Conservation (phyloP, 2,113 vertebrate genomes). For the Empidonax alnorum region DNA sequence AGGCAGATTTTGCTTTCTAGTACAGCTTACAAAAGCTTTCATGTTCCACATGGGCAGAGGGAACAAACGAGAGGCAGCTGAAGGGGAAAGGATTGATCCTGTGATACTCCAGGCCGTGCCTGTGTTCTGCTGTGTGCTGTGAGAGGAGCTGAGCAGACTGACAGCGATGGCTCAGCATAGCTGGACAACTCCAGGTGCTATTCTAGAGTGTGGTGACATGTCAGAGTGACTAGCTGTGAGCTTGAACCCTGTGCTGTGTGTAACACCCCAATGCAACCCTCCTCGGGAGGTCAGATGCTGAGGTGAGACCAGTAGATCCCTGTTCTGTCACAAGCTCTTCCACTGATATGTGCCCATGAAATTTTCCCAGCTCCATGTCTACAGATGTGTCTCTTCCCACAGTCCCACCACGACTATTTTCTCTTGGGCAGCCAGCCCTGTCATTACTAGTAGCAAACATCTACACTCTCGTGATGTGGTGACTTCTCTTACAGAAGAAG, state of each 20-base stretch:
- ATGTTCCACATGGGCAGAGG: not conserved
- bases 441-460: not conserved
- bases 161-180: fast-evolving
- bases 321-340: not conserved
- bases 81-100: not conserved
- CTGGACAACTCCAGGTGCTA: not conserved
- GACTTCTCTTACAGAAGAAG: not conserved
- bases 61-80: not conserved
- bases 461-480: not conserved
- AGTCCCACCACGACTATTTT: not conserved
- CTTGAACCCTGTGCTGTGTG: not conserved
- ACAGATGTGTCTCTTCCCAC: not conserved
- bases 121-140: not conserved
- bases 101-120: not conserved
- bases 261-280: fast-evolving
- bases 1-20: not conserved
- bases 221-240: not conserved
- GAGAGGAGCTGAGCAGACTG: not conserved
- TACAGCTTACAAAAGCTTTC: not conserved
- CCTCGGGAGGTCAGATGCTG: not conserved
- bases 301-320: not conserved
- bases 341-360: not conserved
- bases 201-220: not conserved
- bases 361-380: not conserved
- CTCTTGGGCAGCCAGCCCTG: not conserved